phyloP scores from a whole-genome alignment of 2,888 invertebrate genomes.

The Carabus problematicus region DNA sequence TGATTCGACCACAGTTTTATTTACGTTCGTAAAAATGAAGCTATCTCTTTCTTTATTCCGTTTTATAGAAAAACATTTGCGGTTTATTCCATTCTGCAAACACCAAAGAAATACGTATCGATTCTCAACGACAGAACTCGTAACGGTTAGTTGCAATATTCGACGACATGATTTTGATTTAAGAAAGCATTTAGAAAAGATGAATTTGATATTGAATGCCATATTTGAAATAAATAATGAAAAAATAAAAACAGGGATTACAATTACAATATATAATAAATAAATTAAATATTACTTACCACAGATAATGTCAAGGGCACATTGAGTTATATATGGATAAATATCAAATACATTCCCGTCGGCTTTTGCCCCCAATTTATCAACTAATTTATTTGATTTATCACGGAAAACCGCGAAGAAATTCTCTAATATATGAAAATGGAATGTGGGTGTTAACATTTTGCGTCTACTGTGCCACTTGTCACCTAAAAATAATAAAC shows the following conservation, averaged over 20 bases:
- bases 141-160: too few species aligned
- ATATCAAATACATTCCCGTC: slow-evolving; percentile 51
- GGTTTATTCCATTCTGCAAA: too few species aligned
- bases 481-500: slow-evolving; percentile 42
- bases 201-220: too few species aligned
- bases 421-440: slow-evolving; percentile 52
- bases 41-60: slow-evolving; percentile 37
- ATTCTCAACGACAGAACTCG: too few species aligned
- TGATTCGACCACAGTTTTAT: slow-evolving; percentile 38
- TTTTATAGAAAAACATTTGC: slow-evolving; percentile 42
- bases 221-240: too few species aligned
- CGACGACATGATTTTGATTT: too few species aligned
- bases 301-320: slow-evolving; percentile 53
- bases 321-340: slow-evolving; percentile 51
- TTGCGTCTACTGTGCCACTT: slow-evolving; percentile 51
- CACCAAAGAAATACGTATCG: too few species aligned
- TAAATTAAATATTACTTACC: slow-evolving; percentile 47
- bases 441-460: slow-evolving; percentile 53
- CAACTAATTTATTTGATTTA: slow-evolving; percentile 48
- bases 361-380: slow-evolving; percentile 46
- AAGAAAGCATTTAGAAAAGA: too few species aligned
- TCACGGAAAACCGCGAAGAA: slow-evolving; percentile 51
- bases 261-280: too few species aligned
- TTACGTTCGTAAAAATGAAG: slow-evolving; percentile 40
- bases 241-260: too few species aligned